These are phyloP conservation scores for Enteromius afrohamiltoni DNA, from an alignment of 2,797 vertebrate genomes.

Conservation along the genomic window DNA sequence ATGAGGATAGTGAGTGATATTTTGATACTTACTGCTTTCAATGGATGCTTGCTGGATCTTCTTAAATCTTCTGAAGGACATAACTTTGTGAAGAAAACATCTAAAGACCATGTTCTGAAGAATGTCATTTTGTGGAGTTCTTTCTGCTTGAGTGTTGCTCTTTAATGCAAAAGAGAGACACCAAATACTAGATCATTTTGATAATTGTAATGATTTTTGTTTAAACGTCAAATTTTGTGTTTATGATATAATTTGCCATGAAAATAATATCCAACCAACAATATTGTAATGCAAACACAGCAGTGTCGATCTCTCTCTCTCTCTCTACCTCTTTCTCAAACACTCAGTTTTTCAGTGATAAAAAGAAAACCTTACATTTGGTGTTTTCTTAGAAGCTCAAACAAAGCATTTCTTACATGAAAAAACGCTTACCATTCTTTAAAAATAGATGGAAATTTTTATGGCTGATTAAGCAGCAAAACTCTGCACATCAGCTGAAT, in stretches of 20 bases:
- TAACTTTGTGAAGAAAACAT: neutral
- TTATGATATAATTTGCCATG: neutral
- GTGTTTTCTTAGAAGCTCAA: neutral
- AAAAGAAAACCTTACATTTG: neutral
- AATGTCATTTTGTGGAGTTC: neutral
- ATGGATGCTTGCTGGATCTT: neutral
- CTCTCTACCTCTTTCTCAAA: neutral
- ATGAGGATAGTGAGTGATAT: neutral
- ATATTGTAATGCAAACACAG: neutral
- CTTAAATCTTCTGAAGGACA: neutral
- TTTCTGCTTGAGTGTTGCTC: neutral
- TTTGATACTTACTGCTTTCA: neutral
- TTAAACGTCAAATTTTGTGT: neutral
- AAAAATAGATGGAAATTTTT: slow-evolving; percentile 25
- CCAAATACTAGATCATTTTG: neutral
- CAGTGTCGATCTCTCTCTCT: neutral
- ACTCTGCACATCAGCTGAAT: neutral
- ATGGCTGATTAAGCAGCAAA: slow-evolving; percentile 17
- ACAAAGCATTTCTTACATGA: neutral
- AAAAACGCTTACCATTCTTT: neutral
- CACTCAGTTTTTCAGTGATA: neutral
- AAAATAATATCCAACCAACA: neutral
- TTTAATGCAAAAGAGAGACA: neutral
- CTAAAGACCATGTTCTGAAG: neutral
- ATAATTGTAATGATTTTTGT: neutral